phyloP scores from a whole-genome alignment of 2,888 invertebrate genomes.

The Temnothorax unifasciatus region DNA sequence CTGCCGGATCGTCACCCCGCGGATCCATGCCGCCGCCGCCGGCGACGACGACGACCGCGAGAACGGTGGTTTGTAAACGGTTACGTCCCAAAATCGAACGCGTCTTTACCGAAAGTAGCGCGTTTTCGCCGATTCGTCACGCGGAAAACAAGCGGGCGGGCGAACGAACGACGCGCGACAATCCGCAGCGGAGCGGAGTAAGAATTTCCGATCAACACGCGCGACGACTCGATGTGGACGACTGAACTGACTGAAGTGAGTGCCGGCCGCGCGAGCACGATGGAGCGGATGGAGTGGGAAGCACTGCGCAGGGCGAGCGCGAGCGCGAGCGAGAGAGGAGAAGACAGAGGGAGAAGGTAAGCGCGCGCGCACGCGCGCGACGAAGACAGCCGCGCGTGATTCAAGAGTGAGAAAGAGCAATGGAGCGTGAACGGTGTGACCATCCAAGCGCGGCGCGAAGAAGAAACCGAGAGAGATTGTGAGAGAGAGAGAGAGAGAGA shows the following conservation, averaged over 20 bases:
- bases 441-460: constrained; percentile 16
- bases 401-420: constrained; percentile 38
- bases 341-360: neutral
- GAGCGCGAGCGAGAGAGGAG: constrained; percentile 57
- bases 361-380: neutral
- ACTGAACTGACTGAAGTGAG: constrained; percentile 48
- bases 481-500: neutral
- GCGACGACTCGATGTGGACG: constrained; percentile 77
- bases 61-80: too few species aligned
- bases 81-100: neutral
- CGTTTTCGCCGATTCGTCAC: neutral
- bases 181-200: neutral
- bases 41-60: neutral
- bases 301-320: constrained; percentile 62
- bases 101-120: too few species aligned
- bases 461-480: neutral
- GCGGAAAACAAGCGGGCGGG: neutral
- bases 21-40: constrained; percentile 6
- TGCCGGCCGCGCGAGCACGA: constrained; percentile 60
- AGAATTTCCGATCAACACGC: constrained; percentile 69
- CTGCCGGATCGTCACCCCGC: constrained; percentile 33
- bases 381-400: constrained; percentile 42
- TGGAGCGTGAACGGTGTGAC: constrained; percentile 2
- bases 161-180: constrained; percentile 2
- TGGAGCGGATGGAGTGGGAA: constrained; percentile 61